Evolutionary conservation across 1,140 invertebrate species (phyloP).

Genomic region (Diachasmimorpha longicaudata): DNA sequence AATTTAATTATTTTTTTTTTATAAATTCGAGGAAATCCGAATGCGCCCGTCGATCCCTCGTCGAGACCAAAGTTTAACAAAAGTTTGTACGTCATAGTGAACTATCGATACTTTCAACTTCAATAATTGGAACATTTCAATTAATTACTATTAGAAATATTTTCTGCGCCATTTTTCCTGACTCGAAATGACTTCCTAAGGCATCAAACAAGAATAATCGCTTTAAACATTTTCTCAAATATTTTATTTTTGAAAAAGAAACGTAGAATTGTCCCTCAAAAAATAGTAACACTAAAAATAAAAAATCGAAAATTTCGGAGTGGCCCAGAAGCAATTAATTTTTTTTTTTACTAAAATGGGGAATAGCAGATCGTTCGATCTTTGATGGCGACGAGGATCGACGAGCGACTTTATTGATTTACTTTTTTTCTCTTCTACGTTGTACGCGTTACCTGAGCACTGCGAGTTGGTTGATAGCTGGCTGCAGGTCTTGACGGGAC

Average conservation of each 20-base stretch:
- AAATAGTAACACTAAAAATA: neutral
- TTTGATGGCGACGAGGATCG: slow-evolving; percentile 13
- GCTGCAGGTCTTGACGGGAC: slow-evolving; percentile 74
- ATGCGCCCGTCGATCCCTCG: slow-evolving; percentile 11
- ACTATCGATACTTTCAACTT: too few relatives aligned
- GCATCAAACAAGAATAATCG: too few relatives aligned
- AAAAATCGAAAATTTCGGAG: too few relatives aligned
- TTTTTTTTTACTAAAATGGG: neutral
- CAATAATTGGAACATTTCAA: too few relatives aligned
- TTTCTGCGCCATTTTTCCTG: too few relatives aligned
- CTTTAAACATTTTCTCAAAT: too few relatives aligned
- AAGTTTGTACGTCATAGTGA: too few relatives aligned
- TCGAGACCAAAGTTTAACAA: neutral
- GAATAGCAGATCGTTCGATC: neutral
- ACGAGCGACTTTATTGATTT: slow-evolving; percentile 8
- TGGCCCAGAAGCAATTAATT: too few relatives aligned
- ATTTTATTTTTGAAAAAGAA: too few relatives aligned
- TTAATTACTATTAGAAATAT: too few relatives aligned
- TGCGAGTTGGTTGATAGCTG: slow-evolving; percentile 73
- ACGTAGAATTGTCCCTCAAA: too few relatives aligned
- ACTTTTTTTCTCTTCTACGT: slow-evolving; percentile 23
- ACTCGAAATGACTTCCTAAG: too few relatives aligned
- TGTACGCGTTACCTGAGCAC: slow-evolving; percentile 69
- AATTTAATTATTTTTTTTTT: neutral
- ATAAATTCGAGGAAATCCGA: neutral